Percentiles rank a stretch among this genome's conserved stretches.
These are phyloP conservation scores for Oikopleura vanhoeffeni DNA, from an alignment of 23 tunicate genomes.

Conservation along the genomic window DNA sequence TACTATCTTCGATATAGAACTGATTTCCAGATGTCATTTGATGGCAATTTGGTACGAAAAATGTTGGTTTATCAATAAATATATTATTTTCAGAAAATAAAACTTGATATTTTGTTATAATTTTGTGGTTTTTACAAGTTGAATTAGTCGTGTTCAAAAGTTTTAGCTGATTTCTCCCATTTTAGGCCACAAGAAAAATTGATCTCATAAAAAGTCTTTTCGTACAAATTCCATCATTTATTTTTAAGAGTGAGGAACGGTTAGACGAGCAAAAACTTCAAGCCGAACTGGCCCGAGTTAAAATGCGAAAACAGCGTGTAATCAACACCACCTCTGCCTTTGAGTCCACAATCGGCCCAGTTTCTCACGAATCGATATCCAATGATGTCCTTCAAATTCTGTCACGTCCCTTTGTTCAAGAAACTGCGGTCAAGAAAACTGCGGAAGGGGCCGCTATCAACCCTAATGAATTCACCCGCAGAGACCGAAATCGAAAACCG, in stretches of 20 bases:
- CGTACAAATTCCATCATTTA: too few species aligned
- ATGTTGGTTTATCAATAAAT: too few species aligned
- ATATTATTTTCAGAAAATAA: too few species aligned
- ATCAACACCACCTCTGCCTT: background rate
- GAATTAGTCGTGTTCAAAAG: too few species aligned
- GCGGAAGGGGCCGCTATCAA: background rate
- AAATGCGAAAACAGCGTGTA: background rate
- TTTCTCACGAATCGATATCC: background rate
- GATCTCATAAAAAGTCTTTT: too few species aligned
- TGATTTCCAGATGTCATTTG: too few species aligned
- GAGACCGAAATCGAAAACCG: background rate
- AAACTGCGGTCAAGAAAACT: background rate
- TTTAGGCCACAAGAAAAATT: too few species aligned
- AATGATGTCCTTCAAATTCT: background rate
- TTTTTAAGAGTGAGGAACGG: background rate
- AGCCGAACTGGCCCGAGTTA: slow-evolving; percentile 4
- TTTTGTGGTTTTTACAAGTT: too few species aligned
- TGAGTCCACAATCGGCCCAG: background rate
- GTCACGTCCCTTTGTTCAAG: background rate
- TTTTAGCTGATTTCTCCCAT: too few species aligned
- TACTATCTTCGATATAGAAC: too few species aligned
- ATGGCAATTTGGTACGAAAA: too few species aligned
- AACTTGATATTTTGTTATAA: too few species aligned
- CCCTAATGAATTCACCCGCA: background rate
- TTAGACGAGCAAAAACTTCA: background rate